Evolutionary conservation across 2,113 vertebrate genomes (phyloP), one percentile per base, ranked within the genome.

Genomic region (Dipodomys merriami): DNA sequence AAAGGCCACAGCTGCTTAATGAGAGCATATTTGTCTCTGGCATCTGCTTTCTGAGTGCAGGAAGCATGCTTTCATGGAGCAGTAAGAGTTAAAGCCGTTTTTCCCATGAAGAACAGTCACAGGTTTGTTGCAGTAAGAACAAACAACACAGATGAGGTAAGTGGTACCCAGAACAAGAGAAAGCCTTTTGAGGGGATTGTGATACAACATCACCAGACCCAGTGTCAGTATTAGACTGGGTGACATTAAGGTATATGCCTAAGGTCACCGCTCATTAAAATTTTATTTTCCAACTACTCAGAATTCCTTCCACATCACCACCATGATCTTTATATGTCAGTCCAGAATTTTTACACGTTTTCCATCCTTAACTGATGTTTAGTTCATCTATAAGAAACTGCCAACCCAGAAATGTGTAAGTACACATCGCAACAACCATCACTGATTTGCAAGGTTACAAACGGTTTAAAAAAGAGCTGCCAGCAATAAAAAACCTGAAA

Each of bases 161-260:
- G 0, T 30, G 3, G 7, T 25, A 3, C 3, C 3, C 5, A 29
- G 33, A 29, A 27, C 2, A 68, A 22, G 5, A 20, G 49, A 20
- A 19, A 6, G 60, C 1, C 4, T 7, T 39, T 1, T 5, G 25
- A 25, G n/a, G 25, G 19, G 27, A n/a, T 57, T 3, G 57, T 23
- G 23, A 18, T 4, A 68, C 33, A 44, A 4, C 7, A 30, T 10
- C 11, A 15, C 23, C 1, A 29, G 4, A 8, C 9, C 18, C 29
- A 71, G 20, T 39, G 68, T 15, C 23, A 15, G 6, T 9, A 13
- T 4, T 23, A 86, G 30, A 7, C 46, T 81, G 6, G 33, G 86
- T 3, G 6, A 27, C 4, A 72, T 16, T 7, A 57, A 76, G 44
- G 0, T 15, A 3, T 22, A 25, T 39, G 1, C 6, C 16, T 29